A percentile compares a stretch with the other conserved stretches of the same genome.
These are phyloP conservation scores for Sebastes schlegelii DNA, from an alignment of 2,113 vertebrate species.

Conservation along the genomic window DNA sequence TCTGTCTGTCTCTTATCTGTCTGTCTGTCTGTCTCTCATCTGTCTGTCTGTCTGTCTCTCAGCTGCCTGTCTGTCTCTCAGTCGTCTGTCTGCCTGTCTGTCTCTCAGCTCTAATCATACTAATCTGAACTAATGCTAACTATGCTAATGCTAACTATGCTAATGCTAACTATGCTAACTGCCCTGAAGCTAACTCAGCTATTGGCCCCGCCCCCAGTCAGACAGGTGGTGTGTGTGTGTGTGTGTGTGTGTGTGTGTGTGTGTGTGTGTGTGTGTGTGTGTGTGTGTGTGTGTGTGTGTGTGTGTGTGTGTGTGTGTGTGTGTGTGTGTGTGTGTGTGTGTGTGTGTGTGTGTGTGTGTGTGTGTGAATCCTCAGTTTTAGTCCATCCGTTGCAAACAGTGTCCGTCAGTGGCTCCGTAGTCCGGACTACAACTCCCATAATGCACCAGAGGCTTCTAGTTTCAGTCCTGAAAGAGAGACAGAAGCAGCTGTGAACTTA, in stretches of 20 bases:
- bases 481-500: not conserved
- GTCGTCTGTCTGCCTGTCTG: too few species aligned
- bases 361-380: constrained; percentile 7
- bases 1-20: too few species aligned
- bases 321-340: constrained; percentile 3
- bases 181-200: not conserved
- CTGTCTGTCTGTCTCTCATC: not conserved
- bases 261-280: constrained; percentile 26
- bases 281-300: constrained; percentile 23
- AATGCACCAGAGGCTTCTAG: constrained; percentile 28
- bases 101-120: constrained; percentile 6
- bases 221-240: constrained; percentile 33
- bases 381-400: constrained; percentile 11
- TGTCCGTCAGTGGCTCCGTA: not conserved
- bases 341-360: constrained; percentile 27
- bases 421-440: constrained; percentile 45
- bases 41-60: not conserved
- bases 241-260: constrained; percentile 10
- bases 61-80: not conserved
- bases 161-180: constrained; percentile 3
- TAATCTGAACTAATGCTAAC: constrained; percentile 16
- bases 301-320: not conserved
- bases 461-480: constrained; percentile 69
- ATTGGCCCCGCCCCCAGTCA: not conserved
- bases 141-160: not conserved